Evolutionary conservation across 2,797 vertebrate species (phyloP).

Genomic region (Galagoides demidoff): DNA sequence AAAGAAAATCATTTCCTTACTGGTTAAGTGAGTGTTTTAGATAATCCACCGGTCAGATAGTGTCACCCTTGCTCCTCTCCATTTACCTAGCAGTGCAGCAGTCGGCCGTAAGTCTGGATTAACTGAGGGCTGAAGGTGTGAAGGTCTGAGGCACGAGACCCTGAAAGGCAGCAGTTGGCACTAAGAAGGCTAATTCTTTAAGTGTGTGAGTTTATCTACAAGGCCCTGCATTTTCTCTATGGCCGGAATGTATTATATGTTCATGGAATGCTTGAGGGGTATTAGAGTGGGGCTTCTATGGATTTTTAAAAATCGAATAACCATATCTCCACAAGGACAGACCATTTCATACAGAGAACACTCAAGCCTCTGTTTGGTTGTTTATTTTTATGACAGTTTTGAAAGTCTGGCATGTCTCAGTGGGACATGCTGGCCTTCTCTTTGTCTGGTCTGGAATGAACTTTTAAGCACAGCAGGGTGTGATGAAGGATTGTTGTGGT

Average conservation of each 20-base stretch:
- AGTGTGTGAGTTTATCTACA: not conserved
- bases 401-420: constrained; percentile 40
- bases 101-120: not conserved
- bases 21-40: not conserved
- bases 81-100: not conserved
- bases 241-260: not conserved
- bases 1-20: not conserved
- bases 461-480: not conserved
- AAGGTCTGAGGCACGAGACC: not conserved
- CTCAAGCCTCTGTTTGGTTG: not conserved
- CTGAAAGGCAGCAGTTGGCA: not conserved
- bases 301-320: constrained; percentile 43
- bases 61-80: not conserved
- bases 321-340: constrained; percentile 40
- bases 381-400: constrained; percentile 65
- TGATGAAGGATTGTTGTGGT: not conserved
- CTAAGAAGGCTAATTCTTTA: constrained; percentile 26
- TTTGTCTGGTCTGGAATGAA: constrained; percentile 7
- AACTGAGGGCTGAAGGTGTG: not conserved
- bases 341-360: constrained; percentile 13
- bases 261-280: not conserved
- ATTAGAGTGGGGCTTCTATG: not conserved
- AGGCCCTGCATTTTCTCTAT: not conserved
- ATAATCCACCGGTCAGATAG: not conserved
- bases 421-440: not conserved